Evolutionary conservation across 2,113 vertebrate species (phyloP).

Genomic region (Corythoichthys haematopterus): DNA sequence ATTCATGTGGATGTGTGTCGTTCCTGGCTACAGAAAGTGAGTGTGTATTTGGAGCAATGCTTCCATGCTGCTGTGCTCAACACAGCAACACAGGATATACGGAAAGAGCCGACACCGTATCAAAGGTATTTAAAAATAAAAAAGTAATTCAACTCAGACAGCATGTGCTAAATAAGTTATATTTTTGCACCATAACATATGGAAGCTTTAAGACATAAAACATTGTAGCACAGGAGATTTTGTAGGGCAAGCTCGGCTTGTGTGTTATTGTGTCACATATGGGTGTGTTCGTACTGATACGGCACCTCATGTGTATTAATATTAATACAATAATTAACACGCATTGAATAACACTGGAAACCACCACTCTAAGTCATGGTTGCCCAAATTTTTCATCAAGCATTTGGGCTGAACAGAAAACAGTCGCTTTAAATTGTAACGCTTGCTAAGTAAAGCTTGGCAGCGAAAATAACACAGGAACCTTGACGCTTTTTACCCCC

Average conservation of each 20-base stretch:
- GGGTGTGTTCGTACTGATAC: constrained; percentile 23
- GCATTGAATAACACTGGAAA: too few species aligned
- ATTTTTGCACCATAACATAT: background rate
- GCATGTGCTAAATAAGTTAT: background rate
- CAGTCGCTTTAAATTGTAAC: too few species aligned
- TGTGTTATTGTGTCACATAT: constrained; percentile 1
- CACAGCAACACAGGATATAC: constrained; percentile 22
- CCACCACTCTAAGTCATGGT: too few species aligned
- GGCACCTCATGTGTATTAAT: too few species aligned
- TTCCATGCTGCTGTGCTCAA: constrained; percentile 26
- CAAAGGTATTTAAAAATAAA: constrained; percentile 24
- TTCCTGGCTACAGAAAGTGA: constrained; percentile 42
- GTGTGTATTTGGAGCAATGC: constrained; percentile 26
- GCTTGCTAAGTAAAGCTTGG: too few species aligned
- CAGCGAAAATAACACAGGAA: too few species aligned
- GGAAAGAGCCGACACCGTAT: constrained; percentile 28
- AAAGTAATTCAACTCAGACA: background rate
- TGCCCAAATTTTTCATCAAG: too few species aligned
- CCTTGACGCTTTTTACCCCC: too few species aligned
- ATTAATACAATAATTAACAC: too few species aligned
- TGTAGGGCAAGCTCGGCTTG: background rate
- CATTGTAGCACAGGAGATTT: background rate
- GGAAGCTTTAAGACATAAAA: background rate
- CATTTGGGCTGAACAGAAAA: too few species aligned
- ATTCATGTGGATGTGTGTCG: constrained; percentile 9